Evolutionary conservation across 2,888 invertebrate genomes (phyloP).

Genomic region (Drosophila nr. medialis): DNA sequence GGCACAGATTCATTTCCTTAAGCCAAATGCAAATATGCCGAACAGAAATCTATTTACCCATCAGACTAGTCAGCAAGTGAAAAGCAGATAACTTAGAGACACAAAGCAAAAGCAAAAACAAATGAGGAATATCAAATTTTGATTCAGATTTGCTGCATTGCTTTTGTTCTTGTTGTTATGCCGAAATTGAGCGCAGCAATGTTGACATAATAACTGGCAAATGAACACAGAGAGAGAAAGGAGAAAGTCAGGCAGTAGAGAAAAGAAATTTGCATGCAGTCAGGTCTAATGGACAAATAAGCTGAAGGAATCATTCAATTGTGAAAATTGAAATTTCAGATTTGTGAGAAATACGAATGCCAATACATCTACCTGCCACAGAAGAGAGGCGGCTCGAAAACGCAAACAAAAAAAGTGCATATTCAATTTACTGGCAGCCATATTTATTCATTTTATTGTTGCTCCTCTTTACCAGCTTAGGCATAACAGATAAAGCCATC

Average conservation of each 20-base stretch:
- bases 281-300: constrained; percentile 65
- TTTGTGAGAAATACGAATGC: constrained; percentile 51
- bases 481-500: constrained; percentile 26
- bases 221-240: constrained; percentile 31
- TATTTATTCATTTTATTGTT: constrained; percentile 22
- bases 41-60: constrained; percentile 59
- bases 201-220: constrained; percentile 40
- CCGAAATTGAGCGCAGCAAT: constrained; percentile 48
- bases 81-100: constrained; percentile 11
- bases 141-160: constrained; percentile 5
- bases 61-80: constrained; percentile 48
- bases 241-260: not conserved
- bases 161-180: constrained; percentile 21
- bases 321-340: constrained; percentile 68
- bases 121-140: constrained; percentile 18
- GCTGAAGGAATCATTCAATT: constrained; percentile 57
- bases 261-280: constrained; percentile 53
- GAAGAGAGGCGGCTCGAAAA: not conserved
- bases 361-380: constrained; percentile 15
- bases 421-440: constrained; percentile 42
- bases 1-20: constrained; percentile 47
- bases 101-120: not conserved
- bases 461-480: constrained; percentile 7
- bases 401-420: constrained; percentile 31
- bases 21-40: constrained; percentile 48